A percentile compares a stretch with the other conserved stretches of the same genome.
Conservation (phyloP, 2,888 invertebrate genomes). For the Acanthosepion lycidas region DNA sequence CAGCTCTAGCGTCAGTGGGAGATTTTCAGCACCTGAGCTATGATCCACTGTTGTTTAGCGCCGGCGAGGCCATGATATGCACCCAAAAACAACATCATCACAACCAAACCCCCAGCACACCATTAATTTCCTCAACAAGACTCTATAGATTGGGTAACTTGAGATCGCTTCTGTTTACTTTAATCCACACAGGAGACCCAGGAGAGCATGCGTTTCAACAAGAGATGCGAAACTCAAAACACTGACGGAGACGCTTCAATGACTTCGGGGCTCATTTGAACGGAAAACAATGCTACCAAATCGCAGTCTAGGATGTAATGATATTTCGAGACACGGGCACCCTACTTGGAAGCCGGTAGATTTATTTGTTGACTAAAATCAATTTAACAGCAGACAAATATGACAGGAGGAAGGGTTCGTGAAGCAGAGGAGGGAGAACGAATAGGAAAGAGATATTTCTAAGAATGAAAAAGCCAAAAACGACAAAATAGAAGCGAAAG, state of each 20-base stretch:
- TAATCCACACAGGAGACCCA: neutral
- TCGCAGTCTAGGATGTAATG: neutral
- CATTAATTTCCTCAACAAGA: neutral
- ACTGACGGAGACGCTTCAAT: neutral
- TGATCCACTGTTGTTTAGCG: neutral
- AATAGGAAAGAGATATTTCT: too few species aligned
- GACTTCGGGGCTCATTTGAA: neutral
- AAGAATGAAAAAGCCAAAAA: too few species aligned
- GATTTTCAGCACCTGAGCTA: neutral
- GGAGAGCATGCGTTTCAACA: constrained; percentile 13
- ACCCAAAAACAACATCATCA: neutral
- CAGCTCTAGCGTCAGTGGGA: neutral
- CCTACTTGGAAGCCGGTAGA: constrained; percentile 17
- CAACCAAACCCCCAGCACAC: neutral
- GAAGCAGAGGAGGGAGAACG: neutral
- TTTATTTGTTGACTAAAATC: neutral
- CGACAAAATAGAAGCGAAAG: too few species aligned
- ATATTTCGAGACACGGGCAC: neutral
- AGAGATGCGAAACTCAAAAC: neutral
- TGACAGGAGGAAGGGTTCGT: neutral
- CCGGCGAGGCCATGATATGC: neutral
- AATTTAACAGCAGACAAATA: neutral
- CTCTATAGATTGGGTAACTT: neutral
- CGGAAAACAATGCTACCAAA: neutral
- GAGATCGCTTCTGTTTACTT: neutral